Percentiles rank a stretch among this genome's conserved stretches.
Conservation (phyloP, 1,140 invertebrate genomes). For the Rhagoletis pomonella region DNA sequence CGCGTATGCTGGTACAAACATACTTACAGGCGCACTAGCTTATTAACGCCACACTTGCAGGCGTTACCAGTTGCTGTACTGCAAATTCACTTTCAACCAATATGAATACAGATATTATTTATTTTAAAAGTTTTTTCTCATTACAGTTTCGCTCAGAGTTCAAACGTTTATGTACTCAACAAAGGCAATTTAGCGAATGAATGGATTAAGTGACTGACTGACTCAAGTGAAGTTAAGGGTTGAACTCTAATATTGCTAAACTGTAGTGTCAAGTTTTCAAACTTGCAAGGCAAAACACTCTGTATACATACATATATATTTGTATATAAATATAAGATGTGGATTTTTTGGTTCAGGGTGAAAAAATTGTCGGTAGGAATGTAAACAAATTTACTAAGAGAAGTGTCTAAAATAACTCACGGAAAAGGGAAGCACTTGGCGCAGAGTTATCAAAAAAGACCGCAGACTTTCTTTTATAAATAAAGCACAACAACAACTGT, state of each 20-base stretch:
- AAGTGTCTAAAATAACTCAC: no score
- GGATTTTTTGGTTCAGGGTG: background rate
- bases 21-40: background rate
- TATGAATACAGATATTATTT: conserved; percentile 42
- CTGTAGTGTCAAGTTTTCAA: conserved; percentile 1
- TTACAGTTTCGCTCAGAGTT: background rate
- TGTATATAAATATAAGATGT: background rate
- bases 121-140: conserved; percentile 38
- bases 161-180: background rate
- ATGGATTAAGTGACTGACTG: conserved; percentile 28
- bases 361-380: background rate
- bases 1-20: no score
- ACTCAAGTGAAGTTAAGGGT: background rate
- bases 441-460: no score
- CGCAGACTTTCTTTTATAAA: no score
- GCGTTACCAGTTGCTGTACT: background rate
- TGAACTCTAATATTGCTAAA: background rate
- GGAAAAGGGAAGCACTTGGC: no score
- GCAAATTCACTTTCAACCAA: background rate
- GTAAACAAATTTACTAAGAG: no score
- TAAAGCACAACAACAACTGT: no score
- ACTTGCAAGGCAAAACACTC: conserved; percentile 3
- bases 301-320: background rate
- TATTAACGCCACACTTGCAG: conserved; percentile 34
- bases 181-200: conserved; percentile 25